These are phyloP conservation scores for Menidia menidia DNA, from an alignment of 2,797 vertebrate species.

Conservation along the genomic window DNA sequence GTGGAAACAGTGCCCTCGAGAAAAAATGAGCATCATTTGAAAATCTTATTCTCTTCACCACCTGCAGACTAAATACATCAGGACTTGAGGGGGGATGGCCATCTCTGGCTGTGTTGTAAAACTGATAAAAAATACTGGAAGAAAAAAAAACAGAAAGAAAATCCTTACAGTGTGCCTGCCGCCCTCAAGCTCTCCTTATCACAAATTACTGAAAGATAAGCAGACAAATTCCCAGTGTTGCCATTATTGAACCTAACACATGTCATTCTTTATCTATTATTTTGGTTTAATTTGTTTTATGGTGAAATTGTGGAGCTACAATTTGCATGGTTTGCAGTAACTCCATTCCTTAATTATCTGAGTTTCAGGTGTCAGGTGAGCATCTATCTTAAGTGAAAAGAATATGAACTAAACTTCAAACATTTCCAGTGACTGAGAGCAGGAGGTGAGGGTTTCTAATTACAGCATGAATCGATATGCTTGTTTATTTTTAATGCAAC, in stretches of 20 bases:
- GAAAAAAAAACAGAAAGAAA: slow-evolving; percentile 22
- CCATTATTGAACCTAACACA: background rate
- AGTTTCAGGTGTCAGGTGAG: slow-evolving; percentile 17
- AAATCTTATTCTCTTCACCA: slow-evolving; percentile 49
- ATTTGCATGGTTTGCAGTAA: slow-evolving; percentile 33
- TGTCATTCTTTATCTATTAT: background rate
- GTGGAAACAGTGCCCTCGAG: slow-evolving; percentile 15
- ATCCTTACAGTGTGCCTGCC: slow-evolving; percentile 42
- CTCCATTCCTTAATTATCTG: slow-evolving; percentile 26
- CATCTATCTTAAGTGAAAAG: slow-evolving; percentile 31
- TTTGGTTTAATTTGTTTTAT: background rate
- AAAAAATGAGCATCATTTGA: slow-evolving; percentile 42
- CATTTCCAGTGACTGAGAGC: slow-evolving; percentile 15
- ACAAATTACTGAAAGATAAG: slow-evolving; percentile 50
- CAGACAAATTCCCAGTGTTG: background rate
- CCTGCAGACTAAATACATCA: slow-evolving; percentile 66
- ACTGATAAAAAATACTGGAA: slow-evolving; percentile 41
- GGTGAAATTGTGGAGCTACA: slow-evolving; percentile 3
- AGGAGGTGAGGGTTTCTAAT: slow-evolving; percentile 10
- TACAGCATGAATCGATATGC: slow-evolving; percentile 4
- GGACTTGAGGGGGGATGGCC: slow-evolving; percentile 40
- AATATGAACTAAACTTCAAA: slow-evolving; percentile 46
- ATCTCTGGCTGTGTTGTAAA: slow-evolving; percentile 51
- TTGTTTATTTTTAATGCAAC: slow-evolving; percentile 17
- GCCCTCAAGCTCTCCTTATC: slow-evolving; percentile 48